Base-by-base conservation (phyloP, 2,888 invertebrate species). In the Ectemnius continuus region DNA sequence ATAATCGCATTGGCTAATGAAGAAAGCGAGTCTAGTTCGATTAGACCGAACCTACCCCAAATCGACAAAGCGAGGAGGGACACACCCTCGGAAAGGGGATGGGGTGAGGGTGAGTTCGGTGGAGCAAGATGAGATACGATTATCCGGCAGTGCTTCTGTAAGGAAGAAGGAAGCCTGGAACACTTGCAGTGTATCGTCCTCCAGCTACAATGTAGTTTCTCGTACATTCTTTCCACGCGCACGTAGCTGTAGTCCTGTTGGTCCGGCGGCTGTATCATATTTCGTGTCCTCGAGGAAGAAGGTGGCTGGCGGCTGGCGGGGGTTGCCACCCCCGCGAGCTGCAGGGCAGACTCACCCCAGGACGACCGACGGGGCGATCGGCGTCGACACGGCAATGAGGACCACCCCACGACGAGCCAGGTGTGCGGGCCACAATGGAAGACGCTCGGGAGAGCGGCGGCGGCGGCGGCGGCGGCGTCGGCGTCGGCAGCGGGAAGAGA, bases 41-140 rank as follows among this genome's bases (percentile, higher is more conserved):
- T 70, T 77, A 75, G 69, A 81, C 85, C 86, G 85, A 88, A 88
- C 84, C 86, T 86, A 86, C 84, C 88, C 86, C 84, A 88, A 88
- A 89, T 88, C 86, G 88, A 86, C 87, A 84, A 85, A 85, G 85
- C 82, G 86, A 81, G 83, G 86, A 81, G 83, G 82, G 89, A 89
- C 88, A 88, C 88, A 88, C 88, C 89, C 88, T 85, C 84, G 86
- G 81, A 83, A 86, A 86, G 82, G 84, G 85, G 76, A 84, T 84
- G 83, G 81, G 79, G 36, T 6, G 36, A 36, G 8, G 36, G 36
- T 8, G 36, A 81, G 80, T 74, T 74, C 78, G 80, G 79, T 66
- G 75, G 66, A 46, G 68, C 61, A 75, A 73, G 68, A 66, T 62
- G 70, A 76, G 70, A 68, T 73, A 74, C 71, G n/a, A 52, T 52